A percentile compares a stretch with the other conserved stretches of the same genome.
Conservation (phyloP, 2,113 vertebrate species). For the Pluvialis apricaria region DNA sequence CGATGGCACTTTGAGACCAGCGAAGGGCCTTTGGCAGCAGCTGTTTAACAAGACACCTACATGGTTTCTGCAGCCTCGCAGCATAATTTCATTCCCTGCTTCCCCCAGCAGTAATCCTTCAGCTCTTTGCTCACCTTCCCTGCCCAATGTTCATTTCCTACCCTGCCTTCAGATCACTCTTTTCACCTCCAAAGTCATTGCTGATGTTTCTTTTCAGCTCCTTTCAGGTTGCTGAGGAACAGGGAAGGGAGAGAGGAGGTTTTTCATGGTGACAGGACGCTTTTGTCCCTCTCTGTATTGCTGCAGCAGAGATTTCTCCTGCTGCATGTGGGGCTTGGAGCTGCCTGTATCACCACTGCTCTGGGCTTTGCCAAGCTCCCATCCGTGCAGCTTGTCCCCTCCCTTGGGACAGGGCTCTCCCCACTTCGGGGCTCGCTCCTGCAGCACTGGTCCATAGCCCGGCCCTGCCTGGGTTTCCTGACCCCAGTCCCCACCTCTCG, state of each 20-base stretch:
- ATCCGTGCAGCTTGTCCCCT: not conserved
- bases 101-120: not conserved
- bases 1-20: not conserved
- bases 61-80: not conserved
- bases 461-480: not conserved
- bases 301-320: not conserved
- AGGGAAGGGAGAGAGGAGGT: not conserved
- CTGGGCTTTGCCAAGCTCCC: not conserved
- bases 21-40: not conserved
- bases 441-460: not conserved
- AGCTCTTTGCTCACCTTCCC: not conserved
- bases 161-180: not conserved
- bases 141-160: not conserved
- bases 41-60: not conserved
- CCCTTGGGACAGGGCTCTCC: not conserved
- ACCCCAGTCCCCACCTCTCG: not conserved
- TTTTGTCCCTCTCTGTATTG: not conserved
- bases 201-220: not conserved
- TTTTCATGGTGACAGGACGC: not conserved
- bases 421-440: not conserved
- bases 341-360: not conserved
- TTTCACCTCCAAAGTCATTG: constrained; percentile 4
- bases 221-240: not conserved
- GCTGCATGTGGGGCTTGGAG: not conserved
- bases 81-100: not conserved